Conservation (phyloP, 2,888 invertebrate species). For the Pantelozetes paolii region DNA sequence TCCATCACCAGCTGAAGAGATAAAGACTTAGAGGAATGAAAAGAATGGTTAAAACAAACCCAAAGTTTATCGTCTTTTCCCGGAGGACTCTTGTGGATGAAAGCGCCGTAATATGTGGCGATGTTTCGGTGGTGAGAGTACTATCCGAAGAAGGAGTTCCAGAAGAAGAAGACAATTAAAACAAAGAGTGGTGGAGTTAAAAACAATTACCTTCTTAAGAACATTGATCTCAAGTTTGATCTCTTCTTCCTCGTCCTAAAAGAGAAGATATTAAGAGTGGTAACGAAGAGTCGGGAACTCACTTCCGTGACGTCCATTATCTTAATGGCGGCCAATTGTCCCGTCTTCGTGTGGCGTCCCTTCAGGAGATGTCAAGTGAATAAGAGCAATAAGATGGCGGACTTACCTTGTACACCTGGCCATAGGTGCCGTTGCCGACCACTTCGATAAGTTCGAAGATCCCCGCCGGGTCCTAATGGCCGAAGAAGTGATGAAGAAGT, state of each 20-base stretch:
- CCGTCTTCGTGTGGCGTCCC: constrained; percentile 99
- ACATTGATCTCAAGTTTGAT: constrained; percentile 99
- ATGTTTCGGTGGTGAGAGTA: constrained; percentile 99
- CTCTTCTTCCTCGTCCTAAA: constrained; percentile 92
- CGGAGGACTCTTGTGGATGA: constrained; percentile 97
- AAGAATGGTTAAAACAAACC: no score
- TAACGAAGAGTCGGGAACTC: constrained; percentile 52
- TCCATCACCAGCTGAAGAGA: constrained; percentile 99
- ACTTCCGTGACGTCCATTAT: constrained; percentile 98
- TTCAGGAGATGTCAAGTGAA: constrained; percentile 52
- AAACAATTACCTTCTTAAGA: constrained; percentile 66
- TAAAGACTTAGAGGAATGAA: no score
- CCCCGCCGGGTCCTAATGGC: constrained; percentile 98
- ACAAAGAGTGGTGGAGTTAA: no score
- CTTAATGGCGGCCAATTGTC: constrained; percentile 99
- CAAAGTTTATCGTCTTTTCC: no score
- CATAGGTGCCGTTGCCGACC: constrained; percentile 99
- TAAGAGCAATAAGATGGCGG: no score
- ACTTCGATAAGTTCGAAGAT: constrained; percentile 99
- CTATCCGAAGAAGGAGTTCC: constrained; percentile 52
- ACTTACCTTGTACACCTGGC: constrained; percentile 95
- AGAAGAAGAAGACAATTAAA: no score
- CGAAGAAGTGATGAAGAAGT: no score
- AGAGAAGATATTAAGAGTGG: constrained; percentile 53
- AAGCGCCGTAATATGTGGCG: constrained; percentile 99